phyloP scores from a whole-genome alignment of 2,113 vertebrate species.

The Embiotoca jacksoni region DNA sequence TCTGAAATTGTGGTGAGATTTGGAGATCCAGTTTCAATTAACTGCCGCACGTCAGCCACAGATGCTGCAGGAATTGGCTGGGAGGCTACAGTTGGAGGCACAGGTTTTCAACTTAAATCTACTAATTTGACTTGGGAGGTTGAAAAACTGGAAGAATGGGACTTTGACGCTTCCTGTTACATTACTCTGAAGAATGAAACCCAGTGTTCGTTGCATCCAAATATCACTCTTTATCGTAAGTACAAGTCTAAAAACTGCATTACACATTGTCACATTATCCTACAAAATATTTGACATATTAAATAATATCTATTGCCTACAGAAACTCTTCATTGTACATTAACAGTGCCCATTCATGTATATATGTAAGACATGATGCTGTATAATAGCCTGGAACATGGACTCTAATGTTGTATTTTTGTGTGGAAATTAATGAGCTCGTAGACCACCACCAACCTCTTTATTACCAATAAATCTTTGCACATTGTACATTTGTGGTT shows the following conservation, averaged over 20 bases:
- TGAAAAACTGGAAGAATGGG: conserved; percentile 38
- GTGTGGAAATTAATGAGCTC: not conserved
- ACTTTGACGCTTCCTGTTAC: not conserved
- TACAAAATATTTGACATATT: not conserved
- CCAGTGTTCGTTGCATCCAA: fast-evolving
- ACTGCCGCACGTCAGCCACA: conserved; percentile 42
- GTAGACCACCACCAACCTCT: not conserved
- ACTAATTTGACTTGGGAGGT: not conserved
- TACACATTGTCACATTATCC: not conserved
- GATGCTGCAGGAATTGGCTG: conserved; percentile 7
- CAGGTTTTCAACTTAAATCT: fast-evolving
- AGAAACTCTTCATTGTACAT: not conserved
- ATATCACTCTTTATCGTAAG: conserved; percentile 72
- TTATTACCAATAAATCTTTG: not conserved
- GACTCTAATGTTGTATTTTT: not conserved
- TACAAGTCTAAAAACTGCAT: not conserved
- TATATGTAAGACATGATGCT: not conserved
- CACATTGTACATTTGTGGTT: not conserved
- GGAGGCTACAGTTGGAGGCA: conserved; percentile 8
- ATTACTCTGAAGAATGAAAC: fast-evolving
- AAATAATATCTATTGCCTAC: not conserved
- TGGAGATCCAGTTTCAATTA: conserved; percentile 51
- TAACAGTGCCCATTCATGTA: not conserved
- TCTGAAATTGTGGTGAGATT: conserved; percentile 46
- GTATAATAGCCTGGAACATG: not conserved